Percentiles rank a stretch among this genome's conserved stretches.
Conservation (phyloP, 2,797 vertebrate genomes). For the Gobionotothen gibberifrons region DNA sequence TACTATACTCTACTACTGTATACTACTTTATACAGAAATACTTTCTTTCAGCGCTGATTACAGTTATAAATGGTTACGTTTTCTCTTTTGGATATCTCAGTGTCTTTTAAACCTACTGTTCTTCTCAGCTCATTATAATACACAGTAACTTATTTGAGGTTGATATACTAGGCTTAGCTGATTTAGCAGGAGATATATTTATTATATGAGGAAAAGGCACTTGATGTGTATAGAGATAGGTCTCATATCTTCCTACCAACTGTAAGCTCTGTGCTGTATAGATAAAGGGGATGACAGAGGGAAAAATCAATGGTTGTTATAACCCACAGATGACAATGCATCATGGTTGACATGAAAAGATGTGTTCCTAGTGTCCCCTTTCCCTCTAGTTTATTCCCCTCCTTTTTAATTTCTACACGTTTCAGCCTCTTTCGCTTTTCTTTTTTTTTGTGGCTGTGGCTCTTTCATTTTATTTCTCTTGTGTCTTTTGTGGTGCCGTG, state of each 20-base stretch:
- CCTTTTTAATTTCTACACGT: constrained; percentile 69
- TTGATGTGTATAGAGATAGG: constrained; percentile 84
- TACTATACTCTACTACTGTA: constrained; percentile 77
- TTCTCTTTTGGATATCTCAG: constrained; percentile 78
- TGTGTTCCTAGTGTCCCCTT: constrained; percentile 68
- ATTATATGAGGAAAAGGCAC: constrained; percentile 77
- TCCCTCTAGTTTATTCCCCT: constrained; percentile 64
- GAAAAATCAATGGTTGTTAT: constrained; percentile 75
- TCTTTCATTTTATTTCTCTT: constrained; percentile 80
- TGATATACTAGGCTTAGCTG: constrained; percentile 81
- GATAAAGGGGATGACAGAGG: constrained; percentile 74
- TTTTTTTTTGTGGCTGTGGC: constrained; percentile 66
- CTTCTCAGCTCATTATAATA: constrained; percentile 79
- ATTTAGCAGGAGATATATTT: constrained; percentile 81
- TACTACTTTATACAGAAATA: constrained; percentile 71
- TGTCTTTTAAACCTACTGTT: constrained; percentile 80
- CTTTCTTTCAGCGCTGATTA: constrained; percentile 78
- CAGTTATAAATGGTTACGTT: constrained; percentile 77
- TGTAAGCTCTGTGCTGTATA: constrained; percentile 82
- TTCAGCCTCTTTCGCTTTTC: constrained; percentile 52
- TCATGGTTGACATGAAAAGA: constrained; percentile 77
- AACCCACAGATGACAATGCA: constrained; percentile 78
- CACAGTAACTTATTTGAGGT: constrained; percentile 83
- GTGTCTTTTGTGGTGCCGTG: constrained; percentile 82
- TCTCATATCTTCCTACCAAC: constrained; percentile 79